phyloP scores from a whole-genome alignment of 1,140 invertebrate species.

The Nixonia krombeini region DNA sequence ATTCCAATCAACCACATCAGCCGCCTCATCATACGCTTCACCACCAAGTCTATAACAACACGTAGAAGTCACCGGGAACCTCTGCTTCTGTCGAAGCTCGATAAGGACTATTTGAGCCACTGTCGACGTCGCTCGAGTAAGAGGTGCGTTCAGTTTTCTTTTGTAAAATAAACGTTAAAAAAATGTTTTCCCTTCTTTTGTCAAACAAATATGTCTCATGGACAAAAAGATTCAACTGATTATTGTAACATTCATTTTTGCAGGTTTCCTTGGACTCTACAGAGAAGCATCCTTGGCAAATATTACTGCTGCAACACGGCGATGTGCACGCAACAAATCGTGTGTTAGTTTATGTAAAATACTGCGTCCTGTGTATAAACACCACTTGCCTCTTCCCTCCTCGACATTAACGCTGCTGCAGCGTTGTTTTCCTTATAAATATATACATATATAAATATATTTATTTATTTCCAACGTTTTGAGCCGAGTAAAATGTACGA shows the following conservation, averaged over 20 bases:
- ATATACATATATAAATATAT: slow-evolving; percentile 19
- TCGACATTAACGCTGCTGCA: slow-evolving; percentile 23
- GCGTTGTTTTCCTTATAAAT: slow-evolving; percentile 34
- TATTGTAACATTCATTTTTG: slow-evolving; percentile 28
- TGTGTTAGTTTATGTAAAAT: slow-evolving; percentile 49
- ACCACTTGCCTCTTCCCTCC: slow-evolving; percentile 47
- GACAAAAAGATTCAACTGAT: no score
- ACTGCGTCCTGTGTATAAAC: slow-evolving; percentile 50
- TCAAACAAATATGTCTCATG: no score
- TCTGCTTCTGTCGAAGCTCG: slow-evolving; percentile 22
- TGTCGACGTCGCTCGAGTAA: slow-evolving; percentile 27
- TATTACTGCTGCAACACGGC: slow-evolving; percentile 25
- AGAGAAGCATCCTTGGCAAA: slow-evolving; percentile 26
- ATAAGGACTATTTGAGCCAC: slow-evolving; percentile 22
- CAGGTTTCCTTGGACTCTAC: slow-evolving; percentile 25
- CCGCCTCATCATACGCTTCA: slow-evolving; percentile 56
- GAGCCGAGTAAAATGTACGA: slow-evolving; percentile 10
- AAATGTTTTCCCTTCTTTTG: no score
- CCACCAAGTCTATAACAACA: slow-evolving; percentile 59
- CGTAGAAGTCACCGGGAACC: slow-evolving; percentile 48
- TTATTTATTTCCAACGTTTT: slow-evolving; percentile 18
- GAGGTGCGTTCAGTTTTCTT: slow-evolving; percentile 18
- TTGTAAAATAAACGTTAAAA: no score
- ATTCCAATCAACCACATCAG: slow-evolving; percentile 52
- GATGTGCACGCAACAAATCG: slow-evolving; percentile 24